phyloP scores from a whole-genome alignment of 2,888 invertebrate genomes.

The Dolomedes plantarius region DNA sequence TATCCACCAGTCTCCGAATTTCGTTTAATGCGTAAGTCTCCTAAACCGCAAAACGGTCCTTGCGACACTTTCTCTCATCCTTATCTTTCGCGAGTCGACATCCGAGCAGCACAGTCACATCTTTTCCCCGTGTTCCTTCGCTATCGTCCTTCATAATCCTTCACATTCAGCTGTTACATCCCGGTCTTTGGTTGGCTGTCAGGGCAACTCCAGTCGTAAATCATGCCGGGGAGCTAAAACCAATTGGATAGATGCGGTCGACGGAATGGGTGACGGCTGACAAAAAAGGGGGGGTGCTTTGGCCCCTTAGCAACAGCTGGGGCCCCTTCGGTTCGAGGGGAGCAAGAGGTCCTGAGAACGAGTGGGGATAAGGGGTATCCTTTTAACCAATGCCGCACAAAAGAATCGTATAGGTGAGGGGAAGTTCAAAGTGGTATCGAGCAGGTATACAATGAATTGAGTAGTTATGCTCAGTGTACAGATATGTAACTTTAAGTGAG shows the following conservation, averaged over 20 bases:
- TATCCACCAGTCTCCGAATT: too few species aligned
- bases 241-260: conserved; percentile 62
- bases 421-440: conserved; percentile 29
- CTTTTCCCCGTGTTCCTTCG: neutral
- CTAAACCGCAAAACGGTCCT: neutral
- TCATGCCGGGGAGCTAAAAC: conserved; percentile 57
- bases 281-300: conserved; percentile 23
- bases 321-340: conserved; percentile 47
- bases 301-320: conserved; percentile 63
- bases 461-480: neutral
- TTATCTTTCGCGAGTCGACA: neutral
- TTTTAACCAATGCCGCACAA: conserved; percentile 26
- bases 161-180: conserved; percentile 60
- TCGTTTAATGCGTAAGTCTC: neutral
- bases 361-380: neutral
- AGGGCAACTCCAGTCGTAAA: conserved; percentile 37
- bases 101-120: neutral
- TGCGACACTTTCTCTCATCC: neutral
- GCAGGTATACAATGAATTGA: conserved; percentile 39
- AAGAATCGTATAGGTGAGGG: neutral
- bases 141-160: conserved; percentile 40
- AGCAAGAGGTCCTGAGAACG: conserved; percentile 66
- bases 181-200: conserved; percentile 35
- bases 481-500: conserved; percentile 11
- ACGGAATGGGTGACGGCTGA: conserved; percentile 37